Percentiles rank a stretch among this genome's conserved stretches.
These are phyloP conservation scores for Loxodonta africana DNA, from an alignment of 2,113 vertebrate genomes.

Conservation along the genomic window DNA sequence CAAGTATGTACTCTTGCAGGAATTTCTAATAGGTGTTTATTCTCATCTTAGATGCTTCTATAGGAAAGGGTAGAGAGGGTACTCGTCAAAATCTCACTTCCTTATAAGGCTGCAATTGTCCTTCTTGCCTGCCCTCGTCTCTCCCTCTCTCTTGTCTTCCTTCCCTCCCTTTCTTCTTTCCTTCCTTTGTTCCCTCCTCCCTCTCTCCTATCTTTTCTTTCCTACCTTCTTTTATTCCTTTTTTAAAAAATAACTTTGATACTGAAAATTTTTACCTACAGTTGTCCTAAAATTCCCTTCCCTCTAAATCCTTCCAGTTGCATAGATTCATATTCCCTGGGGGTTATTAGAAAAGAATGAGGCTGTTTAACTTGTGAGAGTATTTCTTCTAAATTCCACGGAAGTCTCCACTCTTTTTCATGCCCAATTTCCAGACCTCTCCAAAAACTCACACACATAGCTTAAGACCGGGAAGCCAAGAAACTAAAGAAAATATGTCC, in stretches of 20 bases:
- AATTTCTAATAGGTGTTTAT: neutral
- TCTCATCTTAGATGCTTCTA: neutral
- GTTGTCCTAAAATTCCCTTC: neutral
- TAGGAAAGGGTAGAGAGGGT: neutral
- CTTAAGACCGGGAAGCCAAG: neutral
- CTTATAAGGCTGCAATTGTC: neutral
- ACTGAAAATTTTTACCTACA: neutral
- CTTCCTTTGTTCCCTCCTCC: fast-evolving
- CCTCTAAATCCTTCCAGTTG: neutral
- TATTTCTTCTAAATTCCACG: neutral
- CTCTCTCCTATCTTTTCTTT: neutral
- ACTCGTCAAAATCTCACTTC: neutral
- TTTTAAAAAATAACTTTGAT: neutral
- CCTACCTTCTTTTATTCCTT: constrained; percentile 7
- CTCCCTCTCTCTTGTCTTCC: no score
- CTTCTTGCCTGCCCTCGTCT: no score
- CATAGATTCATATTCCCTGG: neutral
- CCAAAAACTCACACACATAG: neutral
- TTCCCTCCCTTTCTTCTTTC: no score
- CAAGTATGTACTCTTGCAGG: neutral
- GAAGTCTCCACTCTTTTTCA: neutral
- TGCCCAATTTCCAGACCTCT: neutral
- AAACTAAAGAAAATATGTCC: neutral
- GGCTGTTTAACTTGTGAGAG: neutral
- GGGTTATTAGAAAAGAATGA: neutral